These are phyloP conservation scores for Eupithecia subumbrata DNA, from an alignment of 2,888 invertebrate species.

Conservation along the genomic window DNA sequence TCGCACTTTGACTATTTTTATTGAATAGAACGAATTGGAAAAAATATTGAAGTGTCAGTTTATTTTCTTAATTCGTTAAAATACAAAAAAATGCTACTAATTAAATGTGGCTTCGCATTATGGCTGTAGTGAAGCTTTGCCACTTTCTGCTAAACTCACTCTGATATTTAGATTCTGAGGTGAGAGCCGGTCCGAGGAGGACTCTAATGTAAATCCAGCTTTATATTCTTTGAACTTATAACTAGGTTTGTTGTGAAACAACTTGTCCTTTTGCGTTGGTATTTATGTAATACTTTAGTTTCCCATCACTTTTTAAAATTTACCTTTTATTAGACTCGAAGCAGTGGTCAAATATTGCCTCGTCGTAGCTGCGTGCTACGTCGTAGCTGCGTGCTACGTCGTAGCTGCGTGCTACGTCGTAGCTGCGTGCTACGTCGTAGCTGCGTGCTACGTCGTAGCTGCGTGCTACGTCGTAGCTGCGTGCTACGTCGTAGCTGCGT, in stretches of 20 bases:
- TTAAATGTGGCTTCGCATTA: no score
- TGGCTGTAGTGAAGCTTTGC: background rate
- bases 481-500: no score
- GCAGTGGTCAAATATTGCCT: background rate
- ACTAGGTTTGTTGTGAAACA: background rate
- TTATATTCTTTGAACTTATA: background rate
- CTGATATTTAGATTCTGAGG: background rate
- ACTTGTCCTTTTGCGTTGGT: background rate
- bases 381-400: no score
- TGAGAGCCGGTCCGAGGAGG: background rate
- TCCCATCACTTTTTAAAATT: background rate
- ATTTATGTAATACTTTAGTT: background rate
- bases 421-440: no score
- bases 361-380: background rate
- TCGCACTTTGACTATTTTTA: no score
- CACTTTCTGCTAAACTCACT: background rate
- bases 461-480: no score
- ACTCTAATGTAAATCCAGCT: background rate
- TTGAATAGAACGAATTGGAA: no score
- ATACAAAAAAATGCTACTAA: no score
- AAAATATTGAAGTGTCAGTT: no score
- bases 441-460: no score
- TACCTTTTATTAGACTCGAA: background rate
- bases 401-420: no score
- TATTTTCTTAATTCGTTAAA: no score